phyloP scores from a whole-genome alignment of 2,888 invertebrate genomes.

The Pantelozetes paolii region DNA sequence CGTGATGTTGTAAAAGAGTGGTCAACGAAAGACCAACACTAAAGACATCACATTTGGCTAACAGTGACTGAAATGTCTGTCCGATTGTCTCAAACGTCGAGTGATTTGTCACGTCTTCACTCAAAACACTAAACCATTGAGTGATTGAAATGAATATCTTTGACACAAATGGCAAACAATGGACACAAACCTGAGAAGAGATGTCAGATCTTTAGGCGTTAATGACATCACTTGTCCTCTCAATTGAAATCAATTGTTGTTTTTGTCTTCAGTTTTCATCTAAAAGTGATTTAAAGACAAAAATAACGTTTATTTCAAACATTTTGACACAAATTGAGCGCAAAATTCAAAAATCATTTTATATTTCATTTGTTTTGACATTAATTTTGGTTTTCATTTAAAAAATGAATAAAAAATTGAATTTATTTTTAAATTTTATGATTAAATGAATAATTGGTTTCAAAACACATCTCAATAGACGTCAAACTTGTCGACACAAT shows the following conservation, averaged over 20 bases:
- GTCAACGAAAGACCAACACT: slow-evolving; percentile 37
- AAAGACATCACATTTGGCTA: background rate
- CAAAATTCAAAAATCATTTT: background rate
- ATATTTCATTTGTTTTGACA: no score
- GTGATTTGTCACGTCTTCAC: slow-evolving; percentile 67
- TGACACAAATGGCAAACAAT: background rate
- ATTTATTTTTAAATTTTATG: background rate
- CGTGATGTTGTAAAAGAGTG: slow-evolving; percentile 63
- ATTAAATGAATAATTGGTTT: background rate
- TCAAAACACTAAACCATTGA: slow-evolving; percentile 62
- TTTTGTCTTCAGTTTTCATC: background rate
- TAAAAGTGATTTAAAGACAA: background rate
- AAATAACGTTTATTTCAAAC: background rate
- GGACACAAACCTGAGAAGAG: slow-evolving; percentile 10
- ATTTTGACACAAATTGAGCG: background rate
- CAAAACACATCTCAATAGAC: slow-evolving; percentile 41
- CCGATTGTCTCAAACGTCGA: slow-evolving; percentile 72
- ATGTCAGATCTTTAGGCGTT: slow-evolving; percentile 10
- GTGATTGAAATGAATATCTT: background rate
- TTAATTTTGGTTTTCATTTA: no score
- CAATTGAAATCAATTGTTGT: background rate
- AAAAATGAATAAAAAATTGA: no score
- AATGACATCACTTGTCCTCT: background rate
- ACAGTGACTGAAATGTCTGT: slow-evolving; percentile 61
- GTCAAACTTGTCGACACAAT: slow-evolving; percentile 57